Evolutionary conservation across 2,113 vertebrate species (phyloP).

Genomic region (Crocuta crocuta): DNA sequence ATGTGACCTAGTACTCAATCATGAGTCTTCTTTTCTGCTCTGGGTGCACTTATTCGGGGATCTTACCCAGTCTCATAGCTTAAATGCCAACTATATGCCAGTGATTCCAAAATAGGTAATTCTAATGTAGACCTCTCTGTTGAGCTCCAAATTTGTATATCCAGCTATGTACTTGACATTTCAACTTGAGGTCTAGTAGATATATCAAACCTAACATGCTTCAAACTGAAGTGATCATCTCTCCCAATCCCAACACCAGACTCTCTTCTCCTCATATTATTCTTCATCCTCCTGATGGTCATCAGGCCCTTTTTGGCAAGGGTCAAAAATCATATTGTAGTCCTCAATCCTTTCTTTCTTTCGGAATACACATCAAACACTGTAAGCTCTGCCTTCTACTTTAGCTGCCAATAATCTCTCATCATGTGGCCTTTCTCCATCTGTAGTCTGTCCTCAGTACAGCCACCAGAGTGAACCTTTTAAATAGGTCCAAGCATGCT

Average conservation of each 20-base stretch:
- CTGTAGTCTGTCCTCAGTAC: neutral
- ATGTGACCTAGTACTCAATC: neutral
- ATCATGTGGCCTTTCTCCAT: neutral
- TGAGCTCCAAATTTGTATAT: neutral
- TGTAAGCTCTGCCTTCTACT: neutral
- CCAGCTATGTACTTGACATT: neutral
- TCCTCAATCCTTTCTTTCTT: neutral
- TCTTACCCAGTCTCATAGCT: neutral
- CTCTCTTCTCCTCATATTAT: neutral
- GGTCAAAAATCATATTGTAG: neutral
- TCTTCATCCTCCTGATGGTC: neutral
- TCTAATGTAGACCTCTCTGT: neutral
- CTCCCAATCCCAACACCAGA: neutral
- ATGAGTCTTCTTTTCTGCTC: neutral
- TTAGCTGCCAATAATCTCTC: neutral
- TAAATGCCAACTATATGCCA: neutral
- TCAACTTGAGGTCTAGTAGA: neutral
- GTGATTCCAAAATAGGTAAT: neutral
- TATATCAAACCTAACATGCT: neutral
- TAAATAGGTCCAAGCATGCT: neutral
- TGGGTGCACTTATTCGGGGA: neutral
- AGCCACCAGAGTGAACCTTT: neutral
- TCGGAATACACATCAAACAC: neutral
- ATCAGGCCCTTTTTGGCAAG: neutral
- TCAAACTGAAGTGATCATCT: neutral